phyloP scores from a whole-genome alignment of 2,113 vertebrate genomes.

The Saguinus midas region DNA sequence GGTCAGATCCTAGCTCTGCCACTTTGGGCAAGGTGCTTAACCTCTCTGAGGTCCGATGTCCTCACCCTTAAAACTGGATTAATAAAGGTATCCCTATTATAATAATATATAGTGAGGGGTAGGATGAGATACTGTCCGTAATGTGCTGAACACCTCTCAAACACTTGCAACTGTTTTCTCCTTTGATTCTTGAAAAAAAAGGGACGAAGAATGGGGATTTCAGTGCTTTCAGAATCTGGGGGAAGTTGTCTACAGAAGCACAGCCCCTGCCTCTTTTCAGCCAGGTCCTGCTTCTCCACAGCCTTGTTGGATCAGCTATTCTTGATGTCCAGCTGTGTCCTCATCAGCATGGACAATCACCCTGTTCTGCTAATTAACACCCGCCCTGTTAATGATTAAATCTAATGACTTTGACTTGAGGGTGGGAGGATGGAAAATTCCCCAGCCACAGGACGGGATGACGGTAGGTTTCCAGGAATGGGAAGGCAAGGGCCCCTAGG shows the following conservation, averaged over 20 bases:
- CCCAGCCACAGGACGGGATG: not conserved
- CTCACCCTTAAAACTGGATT: not conserved
- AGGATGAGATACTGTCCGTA: not conserved
- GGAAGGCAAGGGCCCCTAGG: not conserved
- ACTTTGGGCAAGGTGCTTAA: not conserved
- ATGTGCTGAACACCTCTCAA: not conserved
- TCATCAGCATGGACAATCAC: constrained; percentile 51
- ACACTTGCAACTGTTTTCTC: not conserved
- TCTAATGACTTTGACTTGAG: constrained; percentile 69
- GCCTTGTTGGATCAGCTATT: constrained; percentile 36
- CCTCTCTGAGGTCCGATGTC: not conserved
- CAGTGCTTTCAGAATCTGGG: not conserved
- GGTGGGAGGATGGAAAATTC: constrained; percentile 72
- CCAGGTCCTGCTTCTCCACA: not conserved
- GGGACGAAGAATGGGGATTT: not conserved
- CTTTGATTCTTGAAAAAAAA: not conserved
- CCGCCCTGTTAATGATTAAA: constrained; percentile 74
- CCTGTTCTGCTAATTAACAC: constrained; percentile 62
- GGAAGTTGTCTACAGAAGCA: not conserved
- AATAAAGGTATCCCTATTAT: not conserved
- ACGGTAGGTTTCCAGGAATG: not conserved
- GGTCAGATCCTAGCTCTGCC: not conserved
- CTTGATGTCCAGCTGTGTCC: constrained; percentile 59
- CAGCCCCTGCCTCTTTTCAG: not conserved
- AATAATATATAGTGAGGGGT: not conserved